These are phyloP conservation scores for Thalassaphorura encarpata DNA, from an alignment of 1,140 invertebrate genomes.

Conservation along the genomic window DNA sequence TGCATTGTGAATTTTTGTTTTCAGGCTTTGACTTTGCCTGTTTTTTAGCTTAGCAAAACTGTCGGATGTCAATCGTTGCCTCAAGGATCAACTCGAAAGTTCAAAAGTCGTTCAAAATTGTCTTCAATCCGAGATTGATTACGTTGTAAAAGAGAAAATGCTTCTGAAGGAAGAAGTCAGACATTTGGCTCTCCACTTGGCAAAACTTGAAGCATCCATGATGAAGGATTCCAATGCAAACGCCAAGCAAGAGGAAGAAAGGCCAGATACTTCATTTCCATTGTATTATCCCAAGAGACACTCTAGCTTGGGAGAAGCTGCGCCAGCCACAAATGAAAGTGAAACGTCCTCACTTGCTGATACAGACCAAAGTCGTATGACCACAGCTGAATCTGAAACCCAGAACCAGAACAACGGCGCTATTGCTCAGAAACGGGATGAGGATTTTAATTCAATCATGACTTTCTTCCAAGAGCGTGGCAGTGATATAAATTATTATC, in stretches of 20 bases:
- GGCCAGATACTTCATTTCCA: background rate
- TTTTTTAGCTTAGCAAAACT: constrained; percentile 9
- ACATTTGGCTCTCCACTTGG: constrained; percentile 10
- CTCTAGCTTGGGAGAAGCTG: too few species aligned
- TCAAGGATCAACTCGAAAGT: constrained; percentile 18
- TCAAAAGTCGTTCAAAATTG: constrained; percentile 2
- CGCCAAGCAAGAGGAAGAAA: background rate
- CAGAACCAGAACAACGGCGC: background rate
- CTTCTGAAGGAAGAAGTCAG: constrained; percentile 13
- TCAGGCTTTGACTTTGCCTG: background rate
- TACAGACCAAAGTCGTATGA: background rate
- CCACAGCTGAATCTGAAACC: too few species aligned
- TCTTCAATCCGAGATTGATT: constrained; percentile 19
- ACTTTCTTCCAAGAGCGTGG: constrained; percentile 7
- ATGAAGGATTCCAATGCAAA: background rate
- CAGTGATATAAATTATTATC: constrained; percentile 2
- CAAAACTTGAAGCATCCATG: background rate
- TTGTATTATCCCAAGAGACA: too few species aligned
- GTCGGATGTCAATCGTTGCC: constrained; percentile 1
- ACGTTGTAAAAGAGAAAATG: constrained; percentile 16
- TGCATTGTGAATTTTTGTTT: background rate
- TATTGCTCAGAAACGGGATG: constrained; percentile 14
- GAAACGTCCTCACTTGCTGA: background rate
- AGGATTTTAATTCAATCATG: constrained; percentile 18
- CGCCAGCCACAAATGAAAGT: background rate